Evolutionary conservation across 2,113 vertebrate genomes (phyloP).

Genomic region (Coptodon bakossiorum): DNA sequence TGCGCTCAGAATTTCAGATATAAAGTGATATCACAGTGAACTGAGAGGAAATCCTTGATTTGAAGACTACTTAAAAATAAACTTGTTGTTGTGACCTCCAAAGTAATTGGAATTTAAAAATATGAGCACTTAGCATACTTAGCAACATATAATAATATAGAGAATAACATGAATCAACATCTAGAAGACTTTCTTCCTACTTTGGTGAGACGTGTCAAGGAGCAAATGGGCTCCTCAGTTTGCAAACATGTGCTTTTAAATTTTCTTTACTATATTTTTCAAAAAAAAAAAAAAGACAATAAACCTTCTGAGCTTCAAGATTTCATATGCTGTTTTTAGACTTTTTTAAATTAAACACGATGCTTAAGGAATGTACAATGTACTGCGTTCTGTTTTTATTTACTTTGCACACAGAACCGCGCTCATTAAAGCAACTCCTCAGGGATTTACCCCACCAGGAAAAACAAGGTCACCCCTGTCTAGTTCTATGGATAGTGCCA

Average conservation of each 20-base stretch:
- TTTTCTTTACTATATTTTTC: background rate
- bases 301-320: background rate
- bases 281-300: rapidly evolving
- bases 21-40: background rate
- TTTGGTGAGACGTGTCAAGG: background rate
- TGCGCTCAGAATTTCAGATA: background rate
- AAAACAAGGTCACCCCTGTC: background rate
- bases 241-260: background rate
- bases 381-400: background rate
- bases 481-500: background rate
- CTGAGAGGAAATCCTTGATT: background rate
- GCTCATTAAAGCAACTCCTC: background rate
- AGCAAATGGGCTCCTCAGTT: background rate
- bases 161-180: background rate
- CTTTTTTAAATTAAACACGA: background rate
- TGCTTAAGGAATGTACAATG: background rate
- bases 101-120: background rate
- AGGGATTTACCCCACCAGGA: background rate
- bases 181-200: background rate
- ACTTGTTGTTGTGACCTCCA: background rate
- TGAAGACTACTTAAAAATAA: background rate
- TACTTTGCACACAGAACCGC: background rate
- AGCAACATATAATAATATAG: background rate
- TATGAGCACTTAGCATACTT: background rate
- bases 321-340: background rate